Evolutionary conservation across 1,140 invertebrate species (phyloP).

Genomic region (Panagrolaimus sp.): DNA sequence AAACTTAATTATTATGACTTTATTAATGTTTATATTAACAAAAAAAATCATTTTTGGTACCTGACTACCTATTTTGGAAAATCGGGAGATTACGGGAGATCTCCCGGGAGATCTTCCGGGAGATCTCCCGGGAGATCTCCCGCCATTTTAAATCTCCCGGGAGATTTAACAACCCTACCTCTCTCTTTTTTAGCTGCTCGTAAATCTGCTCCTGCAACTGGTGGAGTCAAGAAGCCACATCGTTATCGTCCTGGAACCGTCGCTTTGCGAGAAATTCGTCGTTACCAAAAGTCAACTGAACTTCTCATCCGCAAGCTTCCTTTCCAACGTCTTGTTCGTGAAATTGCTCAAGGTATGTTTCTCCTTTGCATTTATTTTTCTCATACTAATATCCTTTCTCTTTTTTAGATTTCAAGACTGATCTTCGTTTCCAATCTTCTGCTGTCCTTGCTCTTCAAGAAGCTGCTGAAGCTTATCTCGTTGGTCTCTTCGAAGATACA

Average conservation of each 20-base stretch:
- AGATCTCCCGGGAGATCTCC: too few relatives aligned
- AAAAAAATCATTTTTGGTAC: too few relatives aligned
- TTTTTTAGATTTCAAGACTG: slow-evolving; percentile 68
- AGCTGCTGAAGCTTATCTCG: slow-evolving; percentile 81
- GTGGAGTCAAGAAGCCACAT: slow-evolving; percentile 64
- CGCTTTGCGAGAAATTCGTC: slow-evolving; percentile 64
- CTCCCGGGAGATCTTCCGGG: too few relatives aligned
- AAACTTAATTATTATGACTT: too few relatives aligned
- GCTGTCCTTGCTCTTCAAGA: slow-evolving; percentile 68
- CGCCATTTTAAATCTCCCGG: too few relatives aligned
- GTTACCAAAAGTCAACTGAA: slow-evolving; percentile 70
- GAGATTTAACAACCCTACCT: too few relatives aligned
- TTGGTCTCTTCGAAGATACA: slow-evolving; percentile 82
- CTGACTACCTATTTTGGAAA: too few relatives aligned
- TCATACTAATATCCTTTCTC: too few relatives aligned
- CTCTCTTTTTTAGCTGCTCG: too few relatives aligned
- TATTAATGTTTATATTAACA: too few relatives aligned
- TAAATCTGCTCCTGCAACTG: slow-evolving; percentile 43
- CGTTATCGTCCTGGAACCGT: slow-evolving; percentile 60
- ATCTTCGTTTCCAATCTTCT: slow-evolving; percentile 74
- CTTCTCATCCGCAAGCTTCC: slow-evolving; percentile 66
- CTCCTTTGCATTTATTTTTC: too few relatives aligned
- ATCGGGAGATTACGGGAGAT: too few relatives aligned
- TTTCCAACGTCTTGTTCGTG: slow-evolving; percentile 64
- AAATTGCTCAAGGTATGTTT: slow-evolving; percentile 70